Evolutionary conservation across 2,888 invertebrate genomes (phyloP), one percentile per base, ranked within the genome.

Genomic region (Therioaphis trifolii): DNA sequence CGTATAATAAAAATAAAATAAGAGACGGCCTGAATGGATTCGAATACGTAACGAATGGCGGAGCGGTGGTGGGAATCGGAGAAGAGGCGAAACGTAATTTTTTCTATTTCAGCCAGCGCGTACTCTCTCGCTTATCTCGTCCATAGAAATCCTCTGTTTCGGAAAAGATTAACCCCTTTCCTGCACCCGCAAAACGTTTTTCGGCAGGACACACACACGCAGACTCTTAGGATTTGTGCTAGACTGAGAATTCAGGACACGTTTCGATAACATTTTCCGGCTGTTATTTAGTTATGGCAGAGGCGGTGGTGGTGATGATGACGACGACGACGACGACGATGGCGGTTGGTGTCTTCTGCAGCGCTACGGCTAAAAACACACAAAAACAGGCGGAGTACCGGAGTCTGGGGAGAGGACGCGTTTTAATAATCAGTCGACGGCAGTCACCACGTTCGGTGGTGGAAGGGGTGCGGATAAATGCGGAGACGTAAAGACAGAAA

Each of bases 191-290:
- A 18, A n/a, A 55, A 55, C 21, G 55, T 21, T 55, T 49, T 15
- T 63, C 49, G 14, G n/a, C 14, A 24, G 1, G 21, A 9, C 7
- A 11, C 12, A 3, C 58, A 12, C 21, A 2, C 21, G 11, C n/a
- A n/a, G n/a, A n/a, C n/a, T n/a, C 7, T 7, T 35, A 35, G 21
- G 55, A 55, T 21, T 55, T 55, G 55, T 18, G n/a, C 43, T 18
- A 14, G 18, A 77, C 68, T 68, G 2, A 4, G 14, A n/a, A 66
- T 77, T 66, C 66, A 14, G 49, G 18, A 66, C 77, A 66, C 77
- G 77, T 77, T 35, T 29, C 77, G 15, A 66, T 49, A 49, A 49
- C 66, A n/a, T 77, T 77, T 78, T 55, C 68, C 68, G 68, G 55
- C 40, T 40, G 69, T 69, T 78, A 27, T 69, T 55, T 69, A 55